Conservation (phyloP, 1,140 invertebrate genomes). For the Anastatus disparis region DNA sequence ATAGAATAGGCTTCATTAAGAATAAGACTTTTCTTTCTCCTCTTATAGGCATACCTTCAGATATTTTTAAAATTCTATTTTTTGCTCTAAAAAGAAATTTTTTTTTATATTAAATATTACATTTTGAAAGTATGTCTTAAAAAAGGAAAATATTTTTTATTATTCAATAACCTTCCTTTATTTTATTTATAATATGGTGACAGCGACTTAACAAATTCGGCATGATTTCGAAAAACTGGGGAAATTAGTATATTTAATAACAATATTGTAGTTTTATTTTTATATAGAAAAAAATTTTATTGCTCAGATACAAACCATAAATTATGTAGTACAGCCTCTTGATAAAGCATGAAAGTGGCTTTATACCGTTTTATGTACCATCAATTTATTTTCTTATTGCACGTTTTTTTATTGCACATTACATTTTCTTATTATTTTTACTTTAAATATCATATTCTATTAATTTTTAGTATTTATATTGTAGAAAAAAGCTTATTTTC, state of each 20-base stretch:
- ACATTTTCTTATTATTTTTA: background rate
- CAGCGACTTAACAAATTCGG: slow-evolving; percentile 16
- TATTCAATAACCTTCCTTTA: slow-evolving; percentile 27
- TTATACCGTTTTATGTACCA: background rate
- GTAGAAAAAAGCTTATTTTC: slow-evolving; percentile 10
- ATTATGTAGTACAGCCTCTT: background rate
- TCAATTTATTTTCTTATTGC: slow-evolving; percentile 12
- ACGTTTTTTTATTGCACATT: slow-evolving; percentile 27
- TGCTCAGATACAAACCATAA: slow-evolving; percentile 11
- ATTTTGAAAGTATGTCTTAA: slow-evolving; percentile 2
- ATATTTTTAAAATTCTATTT: background rate
- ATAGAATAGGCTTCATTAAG: background rate
- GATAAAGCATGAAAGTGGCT: slow-evolving; percentile 17
- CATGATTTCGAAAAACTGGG: slow-evolving; percentile 4
- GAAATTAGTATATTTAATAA: background rate
- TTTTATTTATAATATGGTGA: slow-evolving; percentile 26
- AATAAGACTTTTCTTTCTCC: background rate
- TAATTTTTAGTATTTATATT: background rate
- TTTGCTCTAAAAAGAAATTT: background rate
- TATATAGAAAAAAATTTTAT: background rate
- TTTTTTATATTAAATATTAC: background rate
- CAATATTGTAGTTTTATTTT: background rate
- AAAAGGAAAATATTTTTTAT: slow-evolving; percentile 1
- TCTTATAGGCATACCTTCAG: slow-evolving; percentile 11
- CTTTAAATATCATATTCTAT: background rate